Base-by-base conservation (phyloP, 2,797 vertebrate species). In the Xiphophorus birchmanni region DNA sequence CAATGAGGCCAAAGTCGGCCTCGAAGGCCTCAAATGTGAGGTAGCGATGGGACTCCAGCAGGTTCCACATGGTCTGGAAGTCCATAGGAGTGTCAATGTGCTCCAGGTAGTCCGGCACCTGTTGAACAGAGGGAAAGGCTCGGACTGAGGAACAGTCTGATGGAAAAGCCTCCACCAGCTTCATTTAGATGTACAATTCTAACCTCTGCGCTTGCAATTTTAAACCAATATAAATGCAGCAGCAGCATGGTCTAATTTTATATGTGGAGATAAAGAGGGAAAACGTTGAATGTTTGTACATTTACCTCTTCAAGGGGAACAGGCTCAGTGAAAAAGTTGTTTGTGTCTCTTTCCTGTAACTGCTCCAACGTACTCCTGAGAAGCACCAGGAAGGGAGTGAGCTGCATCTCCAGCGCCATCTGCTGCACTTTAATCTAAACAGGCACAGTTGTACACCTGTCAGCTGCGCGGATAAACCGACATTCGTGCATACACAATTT, bases 81-180 rank as follows among this genome's bases (percentile, higher is more conserved):
- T 99, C 99, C 99, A 99, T 99, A 0, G 99, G 99, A 80, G 98
- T 98, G 94, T 99, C 98, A 82, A 99, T 99, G 89, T 99, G 98
- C 94, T 99, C 99, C 91, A 99, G 92, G 90, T 99, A 99, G 93
- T 99, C 99, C 2, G 99, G 99, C 48, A 99, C 98, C 99, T 99
- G 91, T 18, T 52, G 2, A 26, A 47, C 0, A 73, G 52, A 47
- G 5, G 13, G 60, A 8, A 47, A 26, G 42, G 13, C 80, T 77
- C 17, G 79, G n/a, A 15, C 1, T 67, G 29, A 76, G 74, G 2
- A 37, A 63, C 9, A 13, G 63, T 76, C 40, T 67, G 50, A 74
- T 47, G 21, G 26, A n/a, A 29, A 72, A 45, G 12, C 21, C 67
- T 42, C 5, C 40, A n/a, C 15, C 21, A 12, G 37, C 17, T 21